Conservation (phyloP, 1,140 invertebrate species). For the Drosophila orena region DNA sequence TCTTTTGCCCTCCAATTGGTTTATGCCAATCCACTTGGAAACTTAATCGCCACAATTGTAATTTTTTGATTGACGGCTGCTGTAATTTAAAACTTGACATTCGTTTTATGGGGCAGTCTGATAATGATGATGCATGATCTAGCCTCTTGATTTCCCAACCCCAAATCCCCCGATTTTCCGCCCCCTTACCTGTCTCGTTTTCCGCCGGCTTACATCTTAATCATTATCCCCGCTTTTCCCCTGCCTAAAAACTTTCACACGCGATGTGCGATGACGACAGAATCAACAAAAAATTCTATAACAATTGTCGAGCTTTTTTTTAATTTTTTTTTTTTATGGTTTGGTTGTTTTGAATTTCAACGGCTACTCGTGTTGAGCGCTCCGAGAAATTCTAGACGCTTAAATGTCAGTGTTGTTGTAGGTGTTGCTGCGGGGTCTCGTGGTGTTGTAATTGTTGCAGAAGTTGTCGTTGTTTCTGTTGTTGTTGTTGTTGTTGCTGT, state of each 20-base stretch:
- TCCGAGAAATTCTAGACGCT: constrained; percentile 78
- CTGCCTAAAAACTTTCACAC: constrained; percentile 46
- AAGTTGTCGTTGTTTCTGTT: constrained; percentile 5
- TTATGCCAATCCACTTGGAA: constrained; percentile 32
- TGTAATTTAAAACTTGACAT: constrained; percentile 70
- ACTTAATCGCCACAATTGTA: constrained; percentile 48
- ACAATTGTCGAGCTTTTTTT: constrained; percentile 27
- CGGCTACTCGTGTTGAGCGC: constrained; percentile 77
- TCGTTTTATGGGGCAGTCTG: constrained; percentile 66
- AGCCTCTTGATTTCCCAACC: constrained; percentile 24
- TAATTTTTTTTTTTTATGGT: constrained; percentile 17
- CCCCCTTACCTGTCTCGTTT: constrained; percentile 26
- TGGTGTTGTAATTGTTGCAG: constrained; percentile 23
- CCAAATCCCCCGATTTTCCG: neutral
- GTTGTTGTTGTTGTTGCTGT: constrained; percentile 37
- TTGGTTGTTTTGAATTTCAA: constrained; percentile 75
- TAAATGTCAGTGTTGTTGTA: constrained; percentile 68
- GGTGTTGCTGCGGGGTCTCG: constrained; percentile 20
- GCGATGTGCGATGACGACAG: constrained; percentile 40
- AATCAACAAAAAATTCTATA: constrained; percentile 39
- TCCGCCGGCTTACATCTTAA: constrained; percentile 38
- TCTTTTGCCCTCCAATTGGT: constrained; percentile 40
- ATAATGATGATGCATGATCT: constrained; percentile 53
- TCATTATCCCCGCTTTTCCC: constrained; percentile 24
- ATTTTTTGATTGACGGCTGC: constrained; percentile 66